phyloP scores from a whole-genome alignment of 2,888 invertebrate genomes.

The Pristionchus mayeri region DNA sequence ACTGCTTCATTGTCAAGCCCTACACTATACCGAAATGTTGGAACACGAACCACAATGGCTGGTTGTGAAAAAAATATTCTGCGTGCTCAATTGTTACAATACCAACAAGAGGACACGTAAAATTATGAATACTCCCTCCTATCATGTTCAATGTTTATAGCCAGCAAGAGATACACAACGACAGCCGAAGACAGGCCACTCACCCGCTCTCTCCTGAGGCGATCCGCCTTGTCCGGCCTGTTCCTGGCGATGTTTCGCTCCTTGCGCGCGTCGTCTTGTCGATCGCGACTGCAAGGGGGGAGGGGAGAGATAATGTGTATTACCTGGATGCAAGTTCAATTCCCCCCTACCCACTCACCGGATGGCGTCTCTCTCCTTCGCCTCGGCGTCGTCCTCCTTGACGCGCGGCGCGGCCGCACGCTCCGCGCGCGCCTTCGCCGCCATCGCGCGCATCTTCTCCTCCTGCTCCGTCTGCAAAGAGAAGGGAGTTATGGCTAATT shows the following conservation, averaged over 20 bases:
- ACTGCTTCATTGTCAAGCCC: too few relatives aligned
- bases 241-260: slow-evolving; percentile 93
- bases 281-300: slow-evolving; percentile 67
- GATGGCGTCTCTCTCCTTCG: slow-evolving; percentile 87
- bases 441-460: slow-evolving; percentile 91
- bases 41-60: too few relatives aligned
- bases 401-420: slow-evolving; percentile 53
- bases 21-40: too few relatives aligned
- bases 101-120: too few relatives aligned
- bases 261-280: slow-evolving; percentile 78
- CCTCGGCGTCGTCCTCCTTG: slow-evolving; percentile 80
- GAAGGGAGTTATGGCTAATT: too few relatives aligned
- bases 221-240: slow-evolving; percentile 91
- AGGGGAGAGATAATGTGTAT: not conserved
- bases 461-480: slow-evolving; percentile 78
- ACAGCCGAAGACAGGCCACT: too few relatives aligned
- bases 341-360: slow-evolving; percentile 80
- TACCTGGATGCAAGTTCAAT: too few relatives aligned
- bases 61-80: too few relatives aligned
- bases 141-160: too few relatives aligned
- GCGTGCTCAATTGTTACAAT: too few relatives aligned
- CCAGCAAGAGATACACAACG: too few relatives aligned
- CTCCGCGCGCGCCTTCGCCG: slow-evolving; percentile 87
- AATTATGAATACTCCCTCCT: too few relatives aligned
- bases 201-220: slow-evolving; percentile 79